Evolutionary conservation across 2,888 invertebrate genomes (phyloP), one percentile per base, ranked within the genome.

Genomic region (Muscina levida): DNA sequence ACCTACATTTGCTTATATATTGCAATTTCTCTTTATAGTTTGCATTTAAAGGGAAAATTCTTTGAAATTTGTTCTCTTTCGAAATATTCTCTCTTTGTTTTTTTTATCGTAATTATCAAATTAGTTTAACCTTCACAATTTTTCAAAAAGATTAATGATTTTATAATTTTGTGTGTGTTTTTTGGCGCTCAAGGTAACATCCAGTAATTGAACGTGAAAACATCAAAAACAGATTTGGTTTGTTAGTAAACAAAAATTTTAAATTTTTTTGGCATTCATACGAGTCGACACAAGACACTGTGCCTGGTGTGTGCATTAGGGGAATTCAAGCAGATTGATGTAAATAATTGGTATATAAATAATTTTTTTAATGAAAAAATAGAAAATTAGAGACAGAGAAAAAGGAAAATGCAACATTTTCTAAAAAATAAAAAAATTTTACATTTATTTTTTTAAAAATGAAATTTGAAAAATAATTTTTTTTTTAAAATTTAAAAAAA

Each of bases 171-270:
- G 19, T n/a, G 13, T 31, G 24, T 42, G 48, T 11, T n/a, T n/a
- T n/a, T n/a, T n/a, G n/a, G n/a, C n/a, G n/a, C n/a, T 57, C 79
- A 77, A 80, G 73, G 73, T 56, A 62, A 62, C 57, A 53, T 46
- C 65, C 4, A 73, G 53, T 65, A 77, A 77, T 77, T 73, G 44
- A 66, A 42, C 67, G 59, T 77, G 31, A 65, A 78, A 53, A 11
- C 62, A 65, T 42, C 65, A 53, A 67, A 74, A n/a, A n/a, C n/a
- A 57, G 37, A 39, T 15, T 17, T 22, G 15, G 15, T 42, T 42
- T 62, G 62, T 62, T 62, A 15, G 17, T 59, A 59, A 59, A 59
- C 39, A 59, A 59, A 59, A 1, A 39, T 11, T 39, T 57, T 48
- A 6, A 2, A 15, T 48, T 48, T 15, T 15, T n/a, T 51, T 62